Base-by-base conservation (phyloP, 1,140 invertebrate species). In the Panagrolaimus sp. region DNA sequence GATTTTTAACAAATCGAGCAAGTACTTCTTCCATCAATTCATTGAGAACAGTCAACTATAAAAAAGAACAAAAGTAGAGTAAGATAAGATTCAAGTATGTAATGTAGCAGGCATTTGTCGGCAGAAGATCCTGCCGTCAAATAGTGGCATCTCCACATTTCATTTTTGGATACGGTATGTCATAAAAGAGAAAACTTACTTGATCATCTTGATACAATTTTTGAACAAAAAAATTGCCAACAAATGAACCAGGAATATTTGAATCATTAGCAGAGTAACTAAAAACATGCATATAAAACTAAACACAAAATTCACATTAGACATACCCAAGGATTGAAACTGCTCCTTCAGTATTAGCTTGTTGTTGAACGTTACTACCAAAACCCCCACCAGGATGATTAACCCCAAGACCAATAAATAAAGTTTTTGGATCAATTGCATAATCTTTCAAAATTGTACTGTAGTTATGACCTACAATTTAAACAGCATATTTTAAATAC, bases 171-270 rank as follows among this genome's bases (percentile, higher is more conserved):
- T 38, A 7, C 2, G 7, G 31, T 2, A 38, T 4, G 2, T 38
- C 31, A n/a, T 38, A 38, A 38, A 2, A 38, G 7, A 38, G 7
- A 38, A 38, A 38, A 7, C 31, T 4, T 38, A 38, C 73, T 47
- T 74, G 77, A 13, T 74, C 73, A 27, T 74, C 73, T 9, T 73
- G 73, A 0, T 51, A 48, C 14, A 13, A 11, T 14, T 42, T 42
- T 53, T 72, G 71, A 27, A 53, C 66, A 9, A 72, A 42, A 43
- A 70, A 72, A 16, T 72, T 68, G 1, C 71, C 71, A 46, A 67
- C 42, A 57, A 72, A 72, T 43, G 65, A 69, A 53, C 47, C 72
- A 5, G 63, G 57, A 5, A 20, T 43, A n/a, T 66, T 63, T 11
- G 46, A 45, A 42, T 71, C 68, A 65, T 72, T 72, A 9, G 71